Conservation (phyloP, 64 coral and sea anemone genomes). For the Hydrozoanthus tunicans region DNA sequence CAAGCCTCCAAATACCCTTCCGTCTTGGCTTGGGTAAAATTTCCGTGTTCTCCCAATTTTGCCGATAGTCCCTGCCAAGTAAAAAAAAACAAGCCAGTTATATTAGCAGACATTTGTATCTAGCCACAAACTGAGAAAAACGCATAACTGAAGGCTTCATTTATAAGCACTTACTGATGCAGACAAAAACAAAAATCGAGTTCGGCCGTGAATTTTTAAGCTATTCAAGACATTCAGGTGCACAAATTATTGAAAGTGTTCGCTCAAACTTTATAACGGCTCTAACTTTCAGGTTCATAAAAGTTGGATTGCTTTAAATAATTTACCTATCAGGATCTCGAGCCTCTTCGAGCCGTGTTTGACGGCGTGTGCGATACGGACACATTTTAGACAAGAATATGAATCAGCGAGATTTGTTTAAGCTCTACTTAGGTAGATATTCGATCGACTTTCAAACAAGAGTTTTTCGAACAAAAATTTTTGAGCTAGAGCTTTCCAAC, state of each 20-base stretch:
- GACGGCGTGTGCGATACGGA: background rate
- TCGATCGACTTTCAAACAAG: background rate
- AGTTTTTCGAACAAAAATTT: background rate
- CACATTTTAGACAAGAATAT: no score
- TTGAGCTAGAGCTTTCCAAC: background rate
- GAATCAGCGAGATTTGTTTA: no score
- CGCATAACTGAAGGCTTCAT: no score
- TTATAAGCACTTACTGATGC: no score
- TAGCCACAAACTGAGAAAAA: no score
- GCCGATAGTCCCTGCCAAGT: slow-evolving; percentile 31
- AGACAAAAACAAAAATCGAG: no score
- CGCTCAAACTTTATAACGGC: background rate
- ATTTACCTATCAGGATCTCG: background rate
- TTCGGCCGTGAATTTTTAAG: background rate
- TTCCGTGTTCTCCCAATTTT: slow-evolving; percentile 17
- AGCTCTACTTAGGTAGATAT: no score
- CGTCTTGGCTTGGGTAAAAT: slow-evolving; percentile 25
- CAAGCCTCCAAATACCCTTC: slow-evolving; percentile 27
- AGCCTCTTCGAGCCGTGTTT: background rate
- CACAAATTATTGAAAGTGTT: background rate
- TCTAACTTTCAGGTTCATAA: no score
- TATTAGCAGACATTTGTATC: background rate
- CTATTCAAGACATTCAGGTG: background rate
- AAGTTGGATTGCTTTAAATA: no score
- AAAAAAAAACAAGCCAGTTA: background rate